Conservation (phyloP, 2,113 vertebrate genomes). For the Syngnathoides biaculeatus region DNA sequence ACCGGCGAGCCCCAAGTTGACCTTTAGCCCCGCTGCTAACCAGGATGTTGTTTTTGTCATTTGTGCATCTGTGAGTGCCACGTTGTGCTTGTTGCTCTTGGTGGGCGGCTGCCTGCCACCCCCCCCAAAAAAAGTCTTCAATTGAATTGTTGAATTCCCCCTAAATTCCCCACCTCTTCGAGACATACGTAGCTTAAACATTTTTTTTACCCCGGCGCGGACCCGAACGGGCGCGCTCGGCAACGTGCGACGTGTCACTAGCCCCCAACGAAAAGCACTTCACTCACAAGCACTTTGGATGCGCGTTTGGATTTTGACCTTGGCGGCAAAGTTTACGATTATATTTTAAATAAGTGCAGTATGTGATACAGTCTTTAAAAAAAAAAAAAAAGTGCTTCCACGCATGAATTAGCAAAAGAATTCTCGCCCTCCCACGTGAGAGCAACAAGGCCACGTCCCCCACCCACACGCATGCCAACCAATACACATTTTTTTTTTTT, state of each 20-base stretch:
- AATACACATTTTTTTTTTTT: too few relatives aligned
- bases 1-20: slow-evolving; percentile 1
- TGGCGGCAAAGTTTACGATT: slow-evolving; percentile 28
- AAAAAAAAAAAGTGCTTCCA: slow-evolving; percentile 20
- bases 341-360: slow-evolving; percentile 59
- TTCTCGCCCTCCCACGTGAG: slow-evolving; percentile 43
- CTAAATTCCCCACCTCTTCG: slow-evolving; percentile 8
- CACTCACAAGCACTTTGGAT: slow-evolving; percentile 61
- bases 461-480: slow-evolving; percentile 21
- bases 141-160: slow-evolving; percentile 9
- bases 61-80: slow-evolving; percentile 36
- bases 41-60: slow-evolving; percentile 45
- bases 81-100: slow-evolving; percentile 42
- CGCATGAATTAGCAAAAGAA: slow-evolving; percentile 10
- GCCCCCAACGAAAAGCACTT: slow-evolving; percentile 42
- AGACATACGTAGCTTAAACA: slow-evolving; percentile 37
- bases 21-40: slow-evolving; percentile 8
- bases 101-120: slow-evolving; percentile 39
- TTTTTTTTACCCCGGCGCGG: slow-evolving; percentile 10
- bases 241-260: slow-evolving; percentile 8
- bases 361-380: slow-evolving; percentile 32
- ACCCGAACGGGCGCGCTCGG: slow-evolving; percentile 4
- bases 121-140: not conserved
- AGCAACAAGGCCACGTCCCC: slow-evolving; percentile 40
- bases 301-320: slow-evolving; percentile 4